These are phyloP conservation scores for Rousettus madagascariensis DNA, from an alignment of 2,797 vertebrate genomes.

Conservation along the genomic window DNA sequence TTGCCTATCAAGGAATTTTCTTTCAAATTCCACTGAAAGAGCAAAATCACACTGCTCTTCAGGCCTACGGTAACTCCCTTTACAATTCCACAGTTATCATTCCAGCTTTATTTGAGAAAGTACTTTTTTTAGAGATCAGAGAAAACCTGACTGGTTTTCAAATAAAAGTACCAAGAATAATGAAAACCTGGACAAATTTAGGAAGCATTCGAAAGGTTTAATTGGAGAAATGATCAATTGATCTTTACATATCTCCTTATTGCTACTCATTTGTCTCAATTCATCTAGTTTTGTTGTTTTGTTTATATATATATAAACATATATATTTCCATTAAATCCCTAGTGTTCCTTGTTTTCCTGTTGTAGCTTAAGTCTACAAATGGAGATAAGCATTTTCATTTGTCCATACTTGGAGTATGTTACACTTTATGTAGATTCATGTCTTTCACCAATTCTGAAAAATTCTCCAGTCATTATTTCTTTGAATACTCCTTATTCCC, in stretches of 20 bases:
- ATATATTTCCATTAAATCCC: not conserved
- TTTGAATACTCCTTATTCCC: not conserved
- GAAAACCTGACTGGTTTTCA: conserved; percentile 8
- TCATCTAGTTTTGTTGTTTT: not conserved
- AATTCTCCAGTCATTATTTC: conserved; percentile 7
- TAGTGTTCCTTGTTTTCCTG: not conserved
- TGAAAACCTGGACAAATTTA: not conserved
- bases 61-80: not conserved
- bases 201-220: not conserved
- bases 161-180: not conserved
- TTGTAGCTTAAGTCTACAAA: not conserved
- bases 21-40: conserved; percentile 21
- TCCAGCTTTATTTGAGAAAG: not conserved
- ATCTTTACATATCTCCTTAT: not conserved
- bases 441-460: conserved; percentile 23
- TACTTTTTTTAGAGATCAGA: not conserved
- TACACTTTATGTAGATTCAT: not conserved
- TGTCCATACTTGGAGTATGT: not conserved
- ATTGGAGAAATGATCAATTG: not conserved
- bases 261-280: not conserved
- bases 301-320: not conserved
- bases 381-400: not conserved
- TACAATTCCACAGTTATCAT: not conserved
- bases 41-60: conserved; percentile 4
- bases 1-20: conserved; percentile 21